These are phyloP conservation scores for Xenentodon cancila DNA, from an alignment of 2,797 vertebrate genomes.

Conservation along the genomic window DNA sequence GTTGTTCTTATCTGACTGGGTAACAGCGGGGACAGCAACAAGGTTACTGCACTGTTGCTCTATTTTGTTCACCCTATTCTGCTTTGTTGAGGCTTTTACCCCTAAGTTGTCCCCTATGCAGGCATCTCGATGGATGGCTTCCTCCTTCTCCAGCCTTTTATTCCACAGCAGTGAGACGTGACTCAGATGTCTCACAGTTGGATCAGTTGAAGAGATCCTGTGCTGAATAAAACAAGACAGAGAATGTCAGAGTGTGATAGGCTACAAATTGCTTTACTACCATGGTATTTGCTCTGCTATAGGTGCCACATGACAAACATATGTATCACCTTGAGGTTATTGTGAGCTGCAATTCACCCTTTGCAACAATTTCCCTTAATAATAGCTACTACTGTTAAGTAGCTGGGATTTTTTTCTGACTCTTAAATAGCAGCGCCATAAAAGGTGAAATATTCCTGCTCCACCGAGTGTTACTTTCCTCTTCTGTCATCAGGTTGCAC, in stretches of 20 bases:
- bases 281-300: conserved; percentile 37
- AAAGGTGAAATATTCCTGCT: conserved; percentile 47
- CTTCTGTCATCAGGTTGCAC: conserved; percentile 17
- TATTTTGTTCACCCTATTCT: conserved; percentile 14
- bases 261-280: conserved; percentile 51
- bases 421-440: conserved; percentile 39
- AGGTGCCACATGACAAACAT: conserved; percentile 44
- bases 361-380: conserved; percentile 57
- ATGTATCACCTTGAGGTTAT: conserved; percentile 48
- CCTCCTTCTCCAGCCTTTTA: conserved; percentile 49
- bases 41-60: conserved; percentile 24
- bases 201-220: conserved; percentile 49
- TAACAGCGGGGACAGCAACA: conserved; percentile 43
- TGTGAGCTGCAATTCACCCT: conserved; percentile 48
- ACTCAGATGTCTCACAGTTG: conserved; percentile 52
- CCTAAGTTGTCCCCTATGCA: conserved; percentile 23
- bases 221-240: conserved; percentile 62
- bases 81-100: conserved; percentile 20
- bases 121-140: conserved; percentile 34
- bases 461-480: conserved; percentile 30
- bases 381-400: conserved; percentile 26
- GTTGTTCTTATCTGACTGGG: conserved; percentile 41
- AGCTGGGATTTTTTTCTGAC: conserved; percentile 39
- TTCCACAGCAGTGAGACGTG: conserved; percentile 50
- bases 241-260: conserved; percentile 43